Base-by-base conservation (phyloP, 2,888 invertebrate species). In the Lucinisca nassula region DNA sequence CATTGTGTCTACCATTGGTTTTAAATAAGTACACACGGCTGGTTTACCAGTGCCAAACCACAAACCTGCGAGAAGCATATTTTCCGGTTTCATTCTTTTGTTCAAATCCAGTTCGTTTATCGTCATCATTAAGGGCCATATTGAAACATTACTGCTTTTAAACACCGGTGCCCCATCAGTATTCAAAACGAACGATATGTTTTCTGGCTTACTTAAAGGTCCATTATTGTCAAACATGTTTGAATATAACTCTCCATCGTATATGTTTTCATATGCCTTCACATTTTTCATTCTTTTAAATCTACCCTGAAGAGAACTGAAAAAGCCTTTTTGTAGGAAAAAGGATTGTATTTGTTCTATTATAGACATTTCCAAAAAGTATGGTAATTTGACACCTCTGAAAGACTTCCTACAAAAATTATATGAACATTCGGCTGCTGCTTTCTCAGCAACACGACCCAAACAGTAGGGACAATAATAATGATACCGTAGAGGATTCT, bases 121-220 rank as follows among this genome's bases (percentile, higher is more conserved):
- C 4, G 70, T 24, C 35, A 88, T 24, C 51, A 75, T 84, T 17
- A 88, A 2, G 8, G 88, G 85, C 88, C 88, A 88, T 32, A 88
- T 73, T 40, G 83, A 85, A 14, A 77, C 32, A n/a, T 81, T 88
- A n/a, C 84, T 84, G 37, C 88, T 88, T 49, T 88, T 88, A 58
- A 88, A 88, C 17, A 88, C 82, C 21, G 82, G 73, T n/a, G 85
- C 85, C n/a, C 88, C 79, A 79, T 88, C 88, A 37, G 85, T 88
- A 37, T 88, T 88, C 27, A 80, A 70, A 30, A 78, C 75, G 73
- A 88, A 88, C 10, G 88, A 88, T 17, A 88, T 70, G 38, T 88
- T 88, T 45, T 85, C 81, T 30, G 82, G 85, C 3, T 61, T 30
- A 30, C 58, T 45, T 24, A 88, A 45, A 51, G 73, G 77, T 45